phyloP scores from a whole-genome alignment of 1,140 invertebrate species.

The Paralvinella palmiformis region DNA sequence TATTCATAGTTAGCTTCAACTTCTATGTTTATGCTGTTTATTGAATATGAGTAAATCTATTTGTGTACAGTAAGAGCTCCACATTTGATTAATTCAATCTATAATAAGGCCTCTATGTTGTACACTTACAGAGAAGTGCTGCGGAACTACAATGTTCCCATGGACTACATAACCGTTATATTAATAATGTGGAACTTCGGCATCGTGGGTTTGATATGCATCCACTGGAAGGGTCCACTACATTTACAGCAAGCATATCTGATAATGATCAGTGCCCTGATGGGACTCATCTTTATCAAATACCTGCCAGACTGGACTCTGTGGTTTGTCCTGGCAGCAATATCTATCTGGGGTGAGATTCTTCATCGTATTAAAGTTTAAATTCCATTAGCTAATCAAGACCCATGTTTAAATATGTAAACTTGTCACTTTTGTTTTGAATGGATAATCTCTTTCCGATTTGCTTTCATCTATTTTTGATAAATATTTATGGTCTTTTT shows the following conservation, averaged over 20 bases:
- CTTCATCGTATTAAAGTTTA: no score
- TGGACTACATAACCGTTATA: constrained; percentile 84
- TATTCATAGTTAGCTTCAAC: not conserved
- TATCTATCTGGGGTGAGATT: constrained; percentile 96
- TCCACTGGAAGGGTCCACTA: constrained; percentile 96
- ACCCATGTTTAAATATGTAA: no score
- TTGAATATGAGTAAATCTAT: not conserved
- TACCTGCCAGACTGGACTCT: constrained; percentile 98
- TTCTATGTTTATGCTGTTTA: not conserved
- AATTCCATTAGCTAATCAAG: no score
- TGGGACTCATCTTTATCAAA: constrained; percentile 98
- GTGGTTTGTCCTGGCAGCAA: constrained; percentile 92
- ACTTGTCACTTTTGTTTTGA: no score
- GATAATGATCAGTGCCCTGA: constrained; percentile 91
- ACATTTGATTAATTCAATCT: not conserved
- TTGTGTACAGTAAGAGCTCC: not conserved
- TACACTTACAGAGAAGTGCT: constrained; percentile 71
- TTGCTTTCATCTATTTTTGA: no score
- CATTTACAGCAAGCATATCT: constrained; percentile 91
- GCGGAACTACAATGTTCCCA: constrained; percentile 87
- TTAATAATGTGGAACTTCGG: constrained; percentile 97
- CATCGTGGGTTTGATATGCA: constrained; percentile 92
- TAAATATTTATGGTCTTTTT: no score
- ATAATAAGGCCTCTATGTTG: constrained; percentile 5
- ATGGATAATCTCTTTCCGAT: no score